A percentile compares a stretch with the other conserved stretches of the same genome.
These are phyloP conservation scores for Prosopocoilus inquinatus DNA, from an alignment of 2,888 invertebrate genomes.

Conservation along the genomic window DNA sequence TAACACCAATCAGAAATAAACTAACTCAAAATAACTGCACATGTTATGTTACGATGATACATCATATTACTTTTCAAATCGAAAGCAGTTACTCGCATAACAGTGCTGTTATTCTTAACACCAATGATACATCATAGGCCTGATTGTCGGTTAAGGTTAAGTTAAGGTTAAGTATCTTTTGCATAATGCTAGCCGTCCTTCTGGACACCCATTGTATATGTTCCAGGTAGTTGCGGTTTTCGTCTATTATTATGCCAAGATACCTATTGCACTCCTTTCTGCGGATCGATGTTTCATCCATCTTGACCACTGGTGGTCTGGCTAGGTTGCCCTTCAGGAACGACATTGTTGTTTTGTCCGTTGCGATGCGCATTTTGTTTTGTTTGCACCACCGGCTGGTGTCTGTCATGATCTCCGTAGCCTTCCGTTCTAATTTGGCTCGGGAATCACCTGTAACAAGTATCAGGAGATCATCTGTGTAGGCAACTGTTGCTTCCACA, in stretches of 20 bases:
- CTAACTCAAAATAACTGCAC: too few species aligned
- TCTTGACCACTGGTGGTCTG: background rate
- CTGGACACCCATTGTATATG: background rate
- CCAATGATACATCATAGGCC: too few species aligned
- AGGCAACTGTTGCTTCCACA: background rate
- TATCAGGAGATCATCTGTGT: conserved; percentile 11
- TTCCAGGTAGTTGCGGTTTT: background rate
- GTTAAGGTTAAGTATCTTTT: too few species aligned
- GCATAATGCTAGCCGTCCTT: background rate
- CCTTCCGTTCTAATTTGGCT: background rate
- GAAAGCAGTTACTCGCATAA: too few species aligned
- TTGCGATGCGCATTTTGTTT: background rate
- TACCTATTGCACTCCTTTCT: background rate
- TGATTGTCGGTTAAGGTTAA: too few species aligned
- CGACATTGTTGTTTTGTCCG: background rate
- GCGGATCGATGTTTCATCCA: background rate
- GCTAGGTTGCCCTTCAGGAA: background rate
- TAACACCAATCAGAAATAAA: too few species aligned
- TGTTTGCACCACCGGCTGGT: background rate
- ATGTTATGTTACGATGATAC: too few species aligned
- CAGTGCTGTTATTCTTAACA: too few species aligned
- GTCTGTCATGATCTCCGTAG: background rate
- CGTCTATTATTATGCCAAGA: conserved; percentile 5
- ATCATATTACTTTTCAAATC: too few species aligned
- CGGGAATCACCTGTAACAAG: conserved; percentile 1